A percentile compares a stretch with the other conserved stretches of the same genome.
These are phyloP conservation scores for Threskiornis aethiopicus DNA, from an alignment of 2,797 vertebrate species.

Conservation along the genomic window DNA sequence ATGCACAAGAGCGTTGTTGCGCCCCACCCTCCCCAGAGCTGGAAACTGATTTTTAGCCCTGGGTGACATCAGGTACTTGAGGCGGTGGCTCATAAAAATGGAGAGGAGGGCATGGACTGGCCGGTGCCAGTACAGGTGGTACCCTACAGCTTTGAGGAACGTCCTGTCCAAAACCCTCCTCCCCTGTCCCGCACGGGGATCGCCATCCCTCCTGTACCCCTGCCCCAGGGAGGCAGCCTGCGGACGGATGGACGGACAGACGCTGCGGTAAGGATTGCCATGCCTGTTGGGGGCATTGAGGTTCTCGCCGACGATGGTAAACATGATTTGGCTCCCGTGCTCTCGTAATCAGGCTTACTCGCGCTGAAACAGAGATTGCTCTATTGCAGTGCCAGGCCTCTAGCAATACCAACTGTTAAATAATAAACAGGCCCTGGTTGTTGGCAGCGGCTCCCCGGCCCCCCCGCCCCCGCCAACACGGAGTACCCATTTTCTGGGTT, in stretches of 20 bases:
- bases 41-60: neutral
- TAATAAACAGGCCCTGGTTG: conserved; percentile 82
- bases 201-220: neutral
- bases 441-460: conserved; percentile 67
- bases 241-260: fast-evolving
- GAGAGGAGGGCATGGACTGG: neutral
- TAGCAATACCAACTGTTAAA: conserved; percentile 85
- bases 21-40: neutral
- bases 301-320: conserved; percentile 74
- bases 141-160: neutral
- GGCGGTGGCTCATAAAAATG: neutral
- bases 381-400: conserved; percentile 81
- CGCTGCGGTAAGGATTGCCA: neutral
- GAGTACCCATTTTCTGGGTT: conserved; percentile 70
- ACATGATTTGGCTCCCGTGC: conserved; percentile 77
- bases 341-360: conserved; percentile 77
- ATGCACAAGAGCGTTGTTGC: neutral
- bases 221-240: neutral
- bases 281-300: conserved; percentile 70
- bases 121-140: neutral
- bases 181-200: neutral
- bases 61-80: neutral
- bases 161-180: neutral
- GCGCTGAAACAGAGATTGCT: conserved; percentile 78
- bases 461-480: conserved; percentile 23